Conservation (phyloP, 2,113 vertebrate genomes). For the Aphelocoma coerulescens region DNA sequence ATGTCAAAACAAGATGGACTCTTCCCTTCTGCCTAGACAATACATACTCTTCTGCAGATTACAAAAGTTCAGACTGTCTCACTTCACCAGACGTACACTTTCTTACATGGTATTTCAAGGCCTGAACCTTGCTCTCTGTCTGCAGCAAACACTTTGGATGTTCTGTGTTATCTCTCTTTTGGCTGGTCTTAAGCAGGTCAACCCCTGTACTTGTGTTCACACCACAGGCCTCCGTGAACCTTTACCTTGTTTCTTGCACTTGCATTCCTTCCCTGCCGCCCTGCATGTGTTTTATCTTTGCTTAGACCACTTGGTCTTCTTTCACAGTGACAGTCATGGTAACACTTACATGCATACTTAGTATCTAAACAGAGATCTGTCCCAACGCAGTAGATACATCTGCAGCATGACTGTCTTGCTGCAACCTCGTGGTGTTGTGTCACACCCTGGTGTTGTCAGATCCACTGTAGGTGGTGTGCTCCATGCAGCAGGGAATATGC, state of each 20-base stretch:
- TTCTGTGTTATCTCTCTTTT: not conserved
- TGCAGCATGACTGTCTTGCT: not conserved
- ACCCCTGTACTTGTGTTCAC: not conserved
- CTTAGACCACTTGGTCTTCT: not conserved
- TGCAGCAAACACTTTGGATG: not conserved
- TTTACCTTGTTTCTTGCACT: not conserved
- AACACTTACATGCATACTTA: not conserved
- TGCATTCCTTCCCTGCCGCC: too few relatives aligned
- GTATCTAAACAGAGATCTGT: not conserved
- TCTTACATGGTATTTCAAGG: not conserved
- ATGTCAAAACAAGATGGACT: not conserved
- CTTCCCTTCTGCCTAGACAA: not conserved
- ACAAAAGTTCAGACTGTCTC: not conserved
- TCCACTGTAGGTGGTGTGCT: not conserved
- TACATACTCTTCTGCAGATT: not conserved
- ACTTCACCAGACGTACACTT: not conserved
- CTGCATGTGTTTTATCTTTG: not conserved
- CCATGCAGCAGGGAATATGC: not conserved
- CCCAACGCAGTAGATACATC: not conserved
- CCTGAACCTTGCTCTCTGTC: not conserved
- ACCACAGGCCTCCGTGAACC: fast-evolving
- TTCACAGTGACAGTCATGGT: not conserved
- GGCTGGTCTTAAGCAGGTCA: not conserved
- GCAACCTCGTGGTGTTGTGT: not conserved
- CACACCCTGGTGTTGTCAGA: not conserved